These are phyloP conservation scores for Petrosia ficiformis DNA, from an alignment of 37 sponge, comb jelly and placozoan species.

Conservation along the genomic window DNA sequence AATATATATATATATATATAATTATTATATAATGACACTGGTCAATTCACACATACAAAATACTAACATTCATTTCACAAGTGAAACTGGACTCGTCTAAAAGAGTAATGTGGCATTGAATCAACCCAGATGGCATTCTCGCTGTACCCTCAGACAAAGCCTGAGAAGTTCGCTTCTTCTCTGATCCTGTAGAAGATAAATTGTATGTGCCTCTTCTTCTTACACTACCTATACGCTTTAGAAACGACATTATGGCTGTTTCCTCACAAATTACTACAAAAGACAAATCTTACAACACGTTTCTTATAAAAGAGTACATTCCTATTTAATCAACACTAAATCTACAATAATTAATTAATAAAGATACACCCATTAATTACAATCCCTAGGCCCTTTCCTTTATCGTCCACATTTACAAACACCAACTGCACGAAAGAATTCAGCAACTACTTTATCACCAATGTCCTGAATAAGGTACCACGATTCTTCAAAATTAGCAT, in stretches of 20 bases:
- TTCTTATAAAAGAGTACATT: too few relatives aligned
- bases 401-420: slow-evolving; percentile 72
- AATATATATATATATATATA: background rate
- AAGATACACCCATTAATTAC: too few relatives aligned
- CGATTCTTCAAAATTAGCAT: slow-evolving; percentile 5
- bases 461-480: slow-evolving; percentile 29
- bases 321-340: too few relatives aligned
- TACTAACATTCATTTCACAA: slow-evolving; percentile 69
- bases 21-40: background rate
- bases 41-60: background rate
- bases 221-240: slow-evolving; percentile 41
- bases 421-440: slow-evolving; percentile 57
- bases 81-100: slow-evolving; percentile 58
- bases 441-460: slow-evolving; percentile 26
- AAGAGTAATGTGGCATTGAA: slow-evolving; percentile 50
- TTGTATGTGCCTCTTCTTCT: slow-evolving; percentile 1
- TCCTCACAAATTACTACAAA: too few relatives aligned
- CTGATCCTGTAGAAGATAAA: background rate
- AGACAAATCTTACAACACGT: too few relatives aligned
- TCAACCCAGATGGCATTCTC: slow-evolving; percentile 22
- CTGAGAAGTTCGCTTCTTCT: background rate
- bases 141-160: slow-evolving; percentile 27
- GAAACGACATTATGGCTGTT: slow-evolving; percentile 28
- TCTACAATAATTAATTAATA: too few relatives aligned
- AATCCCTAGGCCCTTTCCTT: too few relatives aligned